A percentile compares a stretch with the other conserved stretches of the same genome.
phyloP scores from a whole-genome alignment of 2,888 invertebrate genomes.

The Bruchidius siliquastri region DNA sequence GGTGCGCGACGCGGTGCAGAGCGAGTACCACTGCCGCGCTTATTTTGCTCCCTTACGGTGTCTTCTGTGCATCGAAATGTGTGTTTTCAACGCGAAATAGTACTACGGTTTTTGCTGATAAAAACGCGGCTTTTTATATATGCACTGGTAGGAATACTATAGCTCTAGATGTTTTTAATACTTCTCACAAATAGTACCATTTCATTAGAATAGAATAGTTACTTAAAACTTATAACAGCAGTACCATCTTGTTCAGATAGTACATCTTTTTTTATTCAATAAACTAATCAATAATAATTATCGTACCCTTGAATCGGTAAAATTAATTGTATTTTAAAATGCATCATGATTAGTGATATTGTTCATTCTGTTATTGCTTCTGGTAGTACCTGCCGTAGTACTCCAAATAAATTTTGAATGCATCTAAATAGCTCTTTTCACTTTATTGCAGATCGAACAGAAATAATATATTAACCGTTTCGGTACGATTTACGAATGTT shows the following conservation, averaged over 20 bases:
- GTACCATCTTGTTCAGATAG: no score
- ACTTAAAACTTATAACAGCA: no score
- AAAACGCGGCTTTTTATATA: no score
- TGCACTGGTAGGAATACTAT: no score
- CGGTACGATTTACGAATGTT: background rate
- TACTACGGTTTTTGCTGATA: background rate
- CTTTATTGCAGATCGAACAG: background rate
- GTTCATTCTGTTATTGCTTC: no score
- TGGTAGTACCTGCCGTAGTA: background rate
- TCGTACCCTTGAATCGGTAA: background rate
- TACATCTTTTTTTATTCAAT: no score
- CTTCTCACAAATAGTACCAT: no score
- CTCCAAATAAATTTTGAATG: background rate
- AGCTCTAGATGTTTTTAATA: no score
- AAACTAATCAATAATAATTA: no score
- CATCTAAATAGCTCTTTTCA: background rate
- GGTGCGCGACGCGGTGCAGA: background rate
- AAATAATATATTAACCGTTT: background rate
- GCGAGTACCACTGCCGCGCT: background rate
- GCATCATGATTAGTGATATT: no score
- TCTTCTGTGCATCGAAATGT: background rate
- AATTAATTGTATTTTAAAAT: no score
- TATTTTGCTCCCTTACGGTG: background rate
- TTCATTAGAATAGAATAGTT: no score
- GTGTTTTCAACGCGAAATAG: background rate